Evolutionary conservation across 2,113 vertebrate species (phyloP).

Genomic region (Sebastes fasciatus): DNA sequence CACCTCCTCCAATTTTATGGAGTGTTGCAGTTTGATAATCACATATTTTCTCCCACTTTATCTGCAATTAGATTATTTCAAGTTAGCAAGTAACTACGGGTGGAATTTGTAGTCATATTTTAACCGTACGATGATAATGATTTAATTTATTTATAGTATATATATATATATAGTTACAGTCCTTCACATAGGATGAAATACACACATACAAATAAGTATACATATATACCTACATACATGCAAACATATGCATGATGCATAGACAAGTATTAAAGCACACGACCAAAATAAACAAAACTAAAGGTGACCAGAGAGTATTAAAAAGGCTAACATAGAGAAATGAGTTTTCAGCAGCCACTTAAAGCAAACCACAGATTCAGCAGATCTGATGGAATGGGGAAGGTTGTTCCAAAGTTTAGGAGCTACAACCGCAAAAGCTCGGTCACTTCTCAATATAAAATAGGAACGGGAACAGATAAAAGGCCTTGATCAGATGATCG

Average conservation of each 20-base stretch:
- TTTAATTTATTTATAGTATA: no score
- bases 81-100: no score
- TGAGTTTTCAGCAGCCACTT: not conserved
- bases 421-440: not conserved
- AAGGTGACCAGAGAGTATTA: not conserved
- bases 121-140: not conserved
- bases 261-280: not conserved
- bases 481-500: not conserved
- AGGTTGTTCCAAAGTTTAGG: not conserved
- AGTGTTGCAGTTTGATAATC: constrained; percentile 19
- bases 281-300: not conserved
- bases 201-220: not conserved
- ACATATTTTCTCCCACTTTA: not conserved
- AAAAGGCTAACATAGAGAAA: not conserved
- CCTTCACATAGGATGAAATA: no score
- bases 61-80: not conserved
- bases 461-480: not conserved
- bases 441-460: not conserved
- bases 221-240: no score
- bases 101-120: not conserved
- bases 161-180: no score
- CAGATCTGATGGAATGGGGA: not conserved
- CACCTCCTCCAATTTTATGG: constrained; percentile 3
- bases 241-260: not conserved
- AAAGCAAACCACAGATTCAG: not conserved